phyloP scores from a whole-genome alignment of 2,113 vertebrate species.

The Epinephelus fuscoguttatus region DNA sequence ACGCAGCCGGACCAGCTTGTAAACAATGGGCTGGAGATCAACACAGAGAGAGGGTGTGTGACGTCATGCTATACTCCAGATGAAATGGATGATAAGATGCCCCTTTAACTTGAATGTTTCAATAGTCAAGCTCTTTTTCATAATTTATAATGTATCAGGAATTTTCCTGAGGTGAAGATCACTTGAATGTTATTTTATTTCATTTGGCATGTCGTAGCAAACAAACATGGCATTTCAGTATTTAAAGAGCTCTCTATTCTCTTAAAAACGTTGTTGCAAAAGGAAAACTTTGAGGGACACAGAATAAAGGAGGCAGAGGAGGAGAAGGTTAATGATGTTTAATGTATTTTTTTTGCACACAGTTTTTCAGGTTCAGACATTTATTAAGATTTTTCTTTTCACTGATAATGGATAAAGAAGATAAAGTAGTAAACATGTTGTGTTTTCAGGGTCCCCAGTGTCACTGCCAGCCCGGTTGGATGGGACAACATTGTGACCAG shows the following conservation, averaged over 20 bases:
- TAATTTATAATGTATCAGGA: not conserved
- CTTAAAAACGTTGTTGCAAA: not conserved
- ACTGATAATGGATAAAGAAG: not conserved
- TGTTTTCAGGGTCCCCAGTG: conserved; percentile 87
- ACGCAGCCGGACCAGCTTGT: too few species aligned
- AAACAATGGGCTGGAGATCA: too few species aligned
- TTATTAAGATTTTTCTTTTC: not conserved
- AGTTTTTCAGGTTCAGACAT: not conserved
- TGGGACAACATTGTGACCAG: conserved; percentile 92
- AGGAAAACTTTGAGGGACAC: not conserved
- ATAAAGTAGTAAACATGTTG: not conserved
- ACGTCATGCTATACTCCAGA: too few species aligned
- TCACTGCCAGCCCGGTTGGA: conserved; percentile 93
- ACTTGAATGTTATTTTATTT: not conserved
- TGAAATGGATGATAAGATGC: too few species aligned
- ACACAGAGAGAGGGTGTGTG: too few species aligned
- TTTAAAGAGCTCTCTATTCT: not conserved
- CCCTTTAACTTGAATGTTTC: fast-evolving
- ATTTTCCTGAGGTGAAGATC: not conserved
- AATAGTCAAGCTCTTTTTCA: not conserved
- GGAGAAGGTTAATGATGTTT: not conserved
- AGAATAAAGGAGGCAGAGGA: not conserved
- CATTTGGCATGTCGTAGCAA: not conserved
- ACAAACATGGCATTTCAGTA: not conserved
- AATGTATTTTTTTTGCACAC: not conserved